Evolutionary conservation across 1,140 invertebrate species (phyloP).

Genomic region (Drosophila obscura): DNA sequence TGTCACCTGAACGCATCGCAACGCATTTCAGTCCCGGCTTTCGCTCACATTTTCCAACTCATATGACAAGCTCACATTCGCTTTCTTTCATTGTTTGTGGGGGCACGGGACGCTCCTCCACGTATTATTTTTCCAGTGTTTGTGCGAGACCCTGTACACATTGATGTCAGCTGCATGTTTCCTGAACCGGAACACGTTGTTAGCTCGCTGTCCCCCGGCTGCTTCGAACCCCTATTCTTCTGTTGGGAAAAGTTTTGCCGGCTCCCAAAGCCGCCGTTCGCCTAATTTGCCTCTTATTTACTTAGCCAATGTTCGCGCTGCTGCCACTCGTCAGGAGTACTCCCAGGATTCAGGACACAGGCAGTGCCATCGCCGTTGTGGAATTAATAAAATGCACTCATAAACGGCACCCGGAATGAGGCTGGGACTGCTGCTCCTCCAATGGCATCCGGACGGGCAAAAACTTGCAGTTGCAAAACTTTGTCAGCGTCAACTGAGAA

Average conservation of each 20-base stretch:
- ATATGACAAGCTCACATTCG: slow-evolving; percentile 40
- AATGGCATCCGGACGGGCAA: background rate
- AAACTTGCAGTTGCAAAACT: slow-evolving; percentile 27
- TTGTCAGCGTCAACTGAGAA: slow-evolving; percentile 22
- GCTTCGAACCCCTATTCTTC: too few relatives aligned
- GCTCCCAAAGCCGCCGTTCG: slow-evolving; percentile 12
- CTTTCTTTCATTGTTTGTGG: slow-evolving; percentile 32
- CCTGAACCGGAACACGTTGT: slow-evolving; percentile 52
- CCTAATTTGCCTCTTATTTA: slow-evolving; percentile 68
- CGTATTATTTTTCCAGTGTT: slow-evolving; percentile 28
- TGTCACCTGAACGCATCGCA: slow-evolving; percentile 23
- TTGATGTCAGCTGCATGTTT: slow-evolving; percentile 70
- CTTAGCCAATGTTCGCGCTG: slow-evolving; percentile 33
- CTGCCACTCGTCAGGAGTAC: slow-evolving; percentile 10
- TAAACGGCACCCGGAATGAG: slow-evolving; percentile 6
- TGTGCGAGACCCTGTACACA: slow-evolving; percentile 31
- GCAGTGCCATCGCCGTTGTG: slow-evolving; percentile 13
- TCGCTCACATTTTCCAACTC: slow-evolving; percentile 44
- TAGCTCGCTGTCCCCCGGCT: slow-evolving; percentile 11
- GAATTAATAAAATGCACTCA: slow-evolving; percentile 54
- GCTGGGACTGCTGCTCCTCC: background rate
- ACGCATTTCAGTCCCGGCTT: slow-evolving; percentile 22
- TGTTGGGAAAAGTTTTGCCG: slow-evolving; percentile 32
- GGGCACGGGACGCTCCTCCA: slow-evolving; percentile 27
- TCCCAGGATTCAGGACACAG: slow-evolving; percentile 7